Percentiles rank a stretch among this genome's conserved stretches.
Evolutionary conservation across 2,797 vertebrate genomes (phyloP).

Genomic region (Botia almorhae): DNA sequence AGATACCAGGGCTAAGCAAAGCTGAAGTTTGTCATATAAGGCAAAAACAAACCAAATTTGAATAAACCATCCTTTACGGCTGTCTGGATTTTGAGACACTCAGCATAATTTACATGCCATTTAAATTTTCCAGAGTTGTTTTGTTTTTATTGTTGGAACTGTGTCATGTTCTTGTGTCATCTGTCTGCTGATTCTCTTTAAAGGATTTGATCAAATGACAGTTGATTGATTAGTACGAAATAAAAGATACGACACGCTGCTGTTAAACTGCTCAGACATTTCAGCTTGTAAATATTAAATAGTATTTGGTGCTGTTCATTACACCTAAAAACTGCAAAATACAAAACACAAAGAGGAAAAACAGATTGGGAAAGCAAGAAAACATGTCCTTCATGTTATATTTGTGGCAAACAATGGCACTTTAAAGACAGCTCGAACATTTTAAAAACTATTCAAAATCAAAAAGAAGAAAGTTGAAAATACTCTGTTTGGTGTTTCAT

Average conservation of each 20-base stretch:
- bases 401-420: no score
- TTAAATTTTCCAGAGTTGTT: not conserved
- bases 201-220: constrained; percentile 1
- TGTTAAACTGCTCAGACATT: constrained; percentile 23
- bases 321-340: not conserved
- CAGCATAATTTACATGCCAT: not conserved
- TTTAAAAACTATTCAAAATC: no score
- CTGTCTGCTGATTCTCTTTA: constrained; percentile 18
- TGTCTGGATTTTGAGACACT: constrained; percentile 25
- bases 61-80: constrained; percentile 77
- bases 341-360: not conserved
- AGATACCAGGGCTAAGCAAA: constrained; percentile 73
- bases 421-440: no score
- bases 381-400: no score
- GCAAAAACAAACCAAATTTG: constrained; percentile 72
- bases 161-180: not conserved
- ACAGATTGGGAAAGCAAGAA: not conserved
- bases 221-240: not conserved
- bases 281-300: constrained; percentile 35
- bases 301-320: constrained; percentile 20
- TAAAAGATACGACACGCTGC: not conserved
- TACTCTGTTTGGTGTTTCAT: no score
- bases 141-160: constrained; percentile 15
- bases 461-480: no score
- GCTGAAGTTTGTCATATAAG: constrained; percentile 76